A percentile compares a stretch with the other conserved stretches of the same genome.
Conservation (phyloP, 2,113 vertebrate genomes). For the Fregetta grallaria region DNA sequence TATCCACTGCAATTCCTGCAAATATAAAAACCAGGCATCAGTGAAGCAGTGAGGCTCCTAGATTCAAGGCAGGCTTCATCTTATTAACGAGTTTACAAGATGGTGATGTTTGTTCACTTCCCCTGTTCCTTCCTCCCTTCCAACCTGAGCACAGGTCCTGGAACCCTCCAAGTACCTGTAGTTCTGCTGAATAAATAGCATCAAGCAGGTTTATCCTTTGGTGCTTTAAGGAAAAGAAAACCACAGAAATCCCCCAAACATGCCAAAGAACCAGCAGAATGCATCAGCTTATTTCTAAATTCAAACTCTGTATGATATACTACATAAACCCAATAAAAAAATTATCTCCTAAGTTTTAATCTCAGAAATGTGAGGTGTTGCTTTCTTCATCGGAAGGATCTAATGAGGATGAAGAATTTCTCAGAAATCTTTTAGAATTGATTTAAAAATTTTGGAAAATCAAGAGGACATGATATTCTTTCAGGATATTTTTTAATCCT, state of each 20-base stretch:
- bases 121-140: neutral
- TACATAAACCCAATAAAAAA: neutral
- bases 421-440: neutral
- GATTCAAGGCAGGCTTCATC: neutral
- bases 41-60: neutral
- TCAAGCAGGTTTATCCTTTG: neutral
- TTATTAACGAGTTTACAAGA: neutral
- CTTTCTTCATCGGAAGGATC: neutral
- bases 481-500: neutral
- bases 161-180: neutral
- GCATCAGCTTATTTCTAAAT: neutral
- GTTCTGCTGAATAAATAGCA: neutral
- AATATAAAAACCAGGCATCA: conserved; percentile 16
- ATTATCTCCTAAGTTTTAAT: neutral
- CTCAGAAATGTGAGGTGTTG: neutral
- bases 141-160: neutral
- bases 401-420: neutral
- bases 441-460: neutral
- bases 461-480: neutral
- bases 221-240: neutral
- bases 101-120: neutral
- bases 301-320: neutral
- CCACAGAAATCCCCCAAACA: neutral
- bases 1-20: conserved; percentile 96
- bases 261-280: neutral